These are phyloP conservation scores for Trichechus manatus DNA, from an alignment of 2,113 vertebrate genomes.

Conservation along the genomic window DNA sequence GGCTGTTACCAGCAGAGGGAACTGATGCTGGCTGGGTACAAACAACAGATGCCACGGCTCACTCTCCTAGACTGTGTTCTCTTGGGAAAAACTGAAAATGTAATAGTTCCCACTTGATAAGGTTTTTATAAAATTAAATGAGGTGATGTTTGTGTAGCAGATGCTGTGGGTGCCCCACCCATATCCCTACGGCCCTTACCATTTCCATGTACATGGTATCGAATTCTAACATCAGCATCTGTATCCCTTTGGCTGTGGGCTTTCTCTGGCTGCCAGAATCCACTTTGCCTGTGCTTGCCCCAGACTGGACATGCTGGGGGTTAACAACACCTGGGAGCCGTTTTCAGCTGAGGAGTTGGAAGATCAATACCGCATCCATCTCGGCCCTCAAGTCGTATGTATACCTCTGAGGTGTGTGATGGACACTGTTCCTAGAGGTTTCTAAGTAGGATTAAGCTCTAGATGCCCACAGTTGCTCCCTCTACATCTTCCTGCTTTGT, in stretches of 20 bases:
- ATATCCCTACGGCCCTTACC: neutral
- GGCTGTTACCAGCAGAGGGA: neutral
- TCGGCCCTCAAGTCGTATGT: neutral
- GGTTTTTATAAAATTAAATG: neutral
- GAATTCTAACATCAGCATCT: neutral
- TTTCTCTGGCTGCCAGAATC: neutral
- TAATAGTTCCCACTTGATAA: neutral
- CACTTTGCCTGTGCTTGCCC: neutral
- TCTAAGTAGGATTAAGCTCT: neutral
- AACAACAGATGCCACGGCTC: slow-evolving; percentile 48
- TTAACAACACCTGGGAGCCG: neutral
- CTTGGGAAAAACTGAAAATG: slow-evolving; percentile 3
- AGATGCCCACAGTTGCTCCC: neutral
- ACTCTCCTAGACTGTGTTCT: neutral
- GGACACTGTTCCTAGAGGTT: neutral
- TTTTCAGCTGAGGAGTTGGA: neutral
- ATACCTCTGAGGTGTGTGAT: neutral
- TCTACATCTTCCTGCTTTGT: neutral
- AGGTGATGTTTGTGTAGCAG: neutral
- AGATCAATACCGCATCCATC: neutral
- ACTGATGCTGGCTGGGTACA: neutral
- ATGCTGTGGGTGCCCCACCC: neutral
- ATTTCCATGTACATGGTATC: rapidly evolving
- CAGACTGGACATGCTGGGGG: neutral
- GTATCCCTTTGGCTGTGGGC: neutral